These are phyloP conservation scores for Myotis myotis DNA, from an alignment of 2,797 vertebrate genomes.

Conservation along the genomic window DNA sequence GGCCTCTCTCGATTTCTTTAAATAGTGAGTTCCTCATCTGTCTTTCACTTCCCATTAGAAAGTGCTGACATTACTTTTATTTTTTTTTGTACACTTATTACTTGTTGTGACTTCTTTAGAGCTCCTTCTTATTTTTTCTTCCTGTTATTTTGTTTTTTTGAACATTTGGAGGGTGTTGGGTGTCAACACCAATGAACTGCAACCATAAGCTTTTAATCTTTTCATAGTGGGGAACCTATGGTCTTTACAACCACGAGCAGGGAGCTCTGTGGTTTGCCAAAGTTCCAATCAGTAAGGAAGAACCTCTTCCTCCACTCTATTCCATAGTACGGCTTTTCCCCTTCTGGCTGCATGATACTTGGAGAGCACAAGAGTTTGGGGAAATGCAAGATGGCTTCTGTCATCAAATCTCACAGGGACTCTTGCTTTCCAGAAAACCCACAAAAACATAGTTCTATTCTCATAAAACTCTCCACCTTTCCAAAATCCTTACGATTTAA, in stretches of 20 bases:
- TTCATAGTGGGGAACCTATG: not conserved
- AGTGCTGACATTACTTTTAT: slow-evolving; percentile 59
- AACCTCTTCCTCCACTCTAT: not conserved
- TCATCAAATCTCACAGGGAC: not conserved
- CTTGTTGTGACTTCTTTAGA: not conserved
- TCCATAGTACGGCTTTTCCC: not conserved
- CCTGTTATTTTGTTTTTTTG: slow-evolving; percentile 51
- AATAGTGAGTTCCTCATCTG: slow-evolving; percentile 28
- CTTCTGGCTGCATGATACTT: not conserved
- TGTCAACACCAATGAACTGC: not conserved
- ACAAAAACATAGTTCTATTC: not conserved
- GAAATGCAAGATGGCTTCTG: not conserved
- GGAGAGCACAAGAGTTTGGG: not conserved
- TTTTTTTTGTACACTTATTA: slow-evolving; percentile 14
- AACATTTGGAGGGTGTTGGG: not conserved
- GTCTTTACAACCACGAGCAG: not conserved
- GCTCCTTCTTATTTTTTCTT: slow-evolving; percentile 37
- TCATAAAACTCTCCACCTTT: slow-evolving; percentile 41
- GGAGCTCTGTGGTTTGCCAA: not conserved
- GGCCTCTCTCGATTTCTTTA: slow-evolving; percentile 46
- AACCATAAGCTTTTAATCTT: not conserved
- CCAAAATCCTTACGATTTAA: slow-evolving; percentile 42
- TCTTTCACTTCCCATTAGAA: slow-evolving; percentile 69
- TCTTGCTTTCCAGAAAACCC: slow-evolving; percentile 52
- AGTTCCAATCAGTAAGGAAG: slow-evolving; percentile 2